Evolutionary conservation across 2,888 invertebrate genomes (phyloP).

Genomic region (Hypomecis punctinalis): DNA sequence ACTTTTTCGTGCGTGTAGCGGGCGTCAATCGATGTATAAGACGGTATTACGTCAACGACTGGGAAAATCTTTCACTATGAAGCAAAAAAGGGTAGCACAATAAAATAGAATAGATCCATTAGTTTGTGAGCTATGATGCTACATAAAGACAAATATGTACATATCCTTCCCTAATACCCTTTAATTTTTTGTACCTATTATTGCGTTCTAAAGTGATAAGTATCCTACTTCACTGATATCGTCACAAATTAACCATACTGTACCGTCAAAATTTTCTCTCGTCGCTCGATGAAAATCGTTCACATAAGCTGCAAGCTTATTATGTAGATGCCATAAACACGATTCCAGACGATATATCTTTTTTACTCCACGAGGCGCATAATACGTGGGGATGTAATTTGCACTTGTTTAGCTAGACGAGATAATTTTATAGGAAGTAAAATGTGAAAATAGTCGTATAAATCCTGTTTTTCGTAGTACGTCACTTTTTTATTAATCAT

Average conservation of each 20-base stretch:
- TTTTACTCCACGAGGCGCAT: conserved; percentile 2
- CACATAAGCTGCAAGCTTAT: conserved; percentile 23
- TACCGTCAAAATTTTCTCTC: neutral
- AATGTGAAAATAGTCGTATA: conserved; percentile 17
- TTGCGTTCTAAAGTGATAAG: neutral
- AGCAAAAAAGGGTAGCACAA: no score
- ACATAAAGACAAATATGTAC: no score
- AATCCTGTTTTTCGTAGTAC: neutral
- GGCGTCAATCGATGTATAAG: no score
- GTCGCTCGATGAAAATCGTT: conserved; percentile 4
- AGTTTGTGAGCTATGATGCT: no score
- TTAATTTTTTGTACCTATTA: neutral
- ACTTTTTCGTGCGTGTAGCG: no score
- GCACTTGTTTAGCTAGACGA: conserved; percentile 12
- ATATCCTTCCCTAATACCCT: no score
- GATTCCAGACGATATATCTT: conserved; percentile 21
- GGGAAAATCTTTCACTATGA: no score
- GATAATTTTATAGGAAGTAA: conserved; percentile 19
- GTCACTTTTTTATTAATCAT: conserved; percentile 3
- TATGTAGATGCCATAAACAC: conserved; percentile 25
- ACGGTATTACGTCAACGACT: no score
- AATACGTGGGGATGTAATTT: conserved; percentile 8
- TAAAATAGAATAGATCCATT: no score
- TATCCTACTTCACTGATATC: neutral
- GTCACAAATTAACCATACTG: neutral